Evolutionary conservation across 2,888 invertebrate genomes (phyloP), one percentile per base, ranked within the genome.

Genomic region (Torymus tubicola): DNA sequence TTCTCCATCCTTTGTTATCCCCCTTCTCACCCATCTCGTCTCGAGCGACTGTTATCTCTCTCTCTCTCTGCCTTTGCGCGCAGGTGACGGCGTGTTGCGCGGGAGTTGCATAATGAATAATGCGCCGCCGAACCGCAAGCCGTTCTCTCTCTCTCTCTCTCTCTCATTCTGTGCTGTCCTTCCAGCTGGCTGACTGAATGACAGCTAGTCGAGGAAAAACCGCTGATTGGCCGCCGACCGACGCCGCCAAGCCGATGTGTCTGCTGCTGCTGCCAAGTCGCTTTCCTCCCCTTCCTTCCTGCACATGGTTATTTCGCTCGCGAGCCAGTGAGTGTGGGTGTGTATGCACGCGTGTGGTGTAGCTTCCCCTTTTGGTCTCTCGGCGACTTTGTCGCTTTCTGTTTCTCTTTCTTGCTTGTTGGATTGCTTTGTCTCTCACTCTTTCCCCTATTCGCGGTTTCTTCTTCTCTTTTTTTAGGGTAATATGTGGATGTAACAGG

Each of bases 31-130:
- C 31, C 31, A 31, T 31, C 31, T 31, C 31, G 31, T 31, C 8
- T 31, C 2, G 31, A 31, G 31, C 31, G 3, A 8, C 31, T 31
- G 31, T 8, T 31, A 1, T 31, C 31, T 2, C 31, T 31, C 31
- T 31, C 31, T 31, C 31, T 3, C 31, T 31, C n/a, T n/a, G 31
- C 31, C 31, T 3, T 31, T 8, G 31, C 31, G 31, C 31, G 3
- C 87, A 88, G 88, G 88, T 88, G 89, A 88, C 89, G 89, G 89
- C 86, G 86, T 89, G 89, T 89, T 89, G 88, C 86, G 88, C 86
- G 61, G 21, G 87, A 88, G 86, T 86, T 89, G 88, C 89, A 89
- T 89, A 89, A 90, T 90, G 88, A 90, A 90, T 90, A 89, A 89
- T 87, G 88, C 58, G 85, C 88, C 87, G 89, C 86, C 85, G 87